phyloP scores from a whole-genome alignment of 92 coral and sea anemone species.

The Zoanthus sociatus region DNA sequence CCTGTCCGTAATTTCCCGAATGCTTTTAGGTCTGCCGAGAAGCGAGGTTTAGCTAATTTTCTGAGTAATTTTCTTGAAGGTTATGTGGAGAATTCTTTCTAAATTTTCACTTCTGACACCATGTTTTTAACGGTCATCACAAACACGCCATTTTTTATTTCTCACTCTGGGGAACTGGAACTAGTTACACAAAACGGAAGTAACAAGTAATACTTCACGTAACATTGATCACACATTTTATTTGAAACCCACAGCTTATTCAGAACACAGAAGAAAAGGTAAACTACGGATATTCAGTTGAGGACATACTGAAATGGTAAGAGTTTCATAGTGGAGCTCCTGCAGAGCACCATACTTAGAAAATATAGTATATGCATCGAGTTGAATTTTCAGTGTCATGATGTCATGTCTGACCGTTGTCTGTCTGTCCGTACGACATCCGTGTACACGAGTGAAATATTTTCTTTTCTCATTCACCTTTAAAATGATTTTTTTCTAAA shows the following conservation, averaged over 20 bases:
- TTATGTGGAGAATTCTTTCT: neutral
- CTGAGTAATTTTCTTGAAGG: slow-evolving; percentile 10
- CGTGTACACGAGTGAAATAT: too few relatives aligned
- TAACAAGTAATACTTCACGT: neutral
- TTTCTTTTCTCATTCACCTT: too few relatives aligned
- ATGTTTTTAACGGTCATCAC: neutral
- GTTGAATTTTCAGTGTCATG: too few relatives aligned
- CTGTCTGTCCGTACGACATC: too few relatives aligned
- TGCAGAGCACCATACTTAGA: too few relatives aligned
- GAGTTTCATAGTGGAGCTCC: too few relatives aligned
- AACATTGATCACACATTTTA: neutral
- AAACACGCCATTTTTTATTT: neutral
- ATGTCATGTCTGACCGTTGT: too few relatives aligned
- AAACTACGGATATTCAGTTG: slow-evolving; percentile 85
- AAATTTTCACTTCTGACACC: slow-evolving; percentile 23
- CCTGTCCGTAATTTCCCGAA: neutral
- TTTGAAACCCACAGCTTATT: slow-evolving; percentile 69
- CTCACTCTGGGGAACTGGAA: neutral
- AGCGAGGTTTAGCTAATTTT: neutral
- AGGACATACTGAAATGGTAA: slow-evolving; percentile 91
- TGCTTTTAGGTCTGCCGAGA: slow-evolving; percentile 11
- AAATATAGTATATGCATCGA: too few relatives aligned
- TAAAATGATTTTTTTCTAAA: too few relatives aligned
- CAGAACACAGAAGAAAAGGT: slow-evolving; percentile 84
- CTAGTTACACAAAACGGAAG: neutral